phyloP scores from a whole-genome alignment of 2,113 vertebrate genomes.

The Dasyprocta punctata region DNA sequence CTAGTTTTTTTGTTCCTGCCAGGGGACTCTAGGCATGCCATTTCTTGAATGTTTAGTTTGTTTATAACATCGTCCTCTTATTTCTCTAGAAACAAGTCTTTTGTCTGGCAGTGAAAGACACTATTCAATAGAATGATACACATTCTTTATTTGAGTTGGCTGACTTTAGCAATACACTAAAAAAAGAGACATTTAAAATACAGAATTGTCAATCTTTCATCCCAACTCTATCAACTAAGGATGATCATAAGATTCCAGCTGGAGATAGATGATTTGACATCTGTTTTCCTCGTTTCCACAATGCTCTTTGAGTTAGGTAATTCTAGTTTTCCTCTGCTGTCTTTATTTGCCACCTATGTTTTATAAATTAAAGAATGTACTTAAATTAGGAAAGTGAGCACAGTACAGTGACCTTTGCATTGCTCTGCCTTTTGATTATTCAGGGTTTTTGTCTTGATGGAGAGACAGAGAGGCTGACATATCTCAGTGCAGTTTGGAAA shows the following conservation, averaged over 20 bases:
- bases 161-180: not conserved
- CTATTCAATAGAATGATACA: not conserved
- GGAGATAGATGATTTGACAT: not conserved
- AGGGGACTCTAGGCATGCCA: not conserved
- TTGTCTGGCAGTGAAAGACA: not conserved
- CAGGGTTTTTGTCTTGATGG: not conserved
- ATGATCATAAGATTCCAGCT: not conserved
- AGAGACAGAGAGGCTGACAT: not conserved
- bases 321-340: not conserved
- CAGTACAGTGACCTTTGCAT: not conserved
- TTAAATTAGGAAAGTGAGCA: not conserved
- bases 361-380: not conserved
- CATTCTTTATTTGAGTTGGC: not conserved
- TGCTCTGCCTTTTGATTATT: not conserved
- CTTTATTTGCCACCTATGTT: not conserved
- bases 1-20: not conserved
- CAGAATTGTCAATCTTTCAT: not conserved
- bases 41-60: not conserved
- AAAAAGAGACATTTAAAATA: not conserved
- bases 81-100: constrained; percentile 17
- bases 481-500: not conserved
- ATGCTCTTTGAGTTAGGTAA: not conserved
- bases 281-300: not conserved
- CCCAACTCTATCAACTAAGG: not conserved
- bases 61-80: not conserved